These are phyloP conservation scores for Heliocidaris erythrogramma DNA, from an alignment of 35 echinoderm and acorn worm genomes.

Conservation along the genomic window DNA sequence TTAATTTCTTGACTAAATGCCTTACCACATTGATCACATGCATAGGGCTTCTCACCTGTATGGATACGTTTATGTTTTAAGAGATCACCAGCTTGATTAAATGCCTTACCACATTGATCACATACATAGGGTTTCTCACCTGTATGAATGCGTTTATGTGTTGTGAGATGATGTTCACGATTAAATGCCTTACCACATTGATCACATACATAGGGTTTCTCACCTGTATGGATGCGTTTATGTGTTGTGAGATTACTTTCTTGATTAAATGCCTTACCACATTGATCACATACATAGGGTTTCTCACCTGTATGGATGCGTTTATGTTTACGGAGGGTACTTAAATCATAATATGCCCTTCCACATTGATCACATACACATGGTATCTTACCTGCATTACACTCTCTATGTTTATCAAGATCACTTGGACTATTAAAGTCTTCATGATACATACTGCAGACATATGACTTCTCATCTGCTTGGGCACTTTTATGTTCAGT, in stretches of 20 bases:
- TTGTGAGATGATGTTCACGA: neutral
- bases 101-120: constrained; percentile 59
- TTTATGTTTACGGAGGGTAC: neutral
- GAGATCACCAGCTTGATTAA: neutral
- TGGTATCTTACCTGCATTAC: constrained; percentile 5
- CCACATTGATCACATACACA: constrained; percentile 28
- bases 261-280: neutral
- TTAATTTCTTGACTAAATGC: neutral
- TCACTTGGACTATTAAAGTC: neutral
- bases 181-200: constrained; percentile 68
- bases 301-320: constrained; percentile 12
- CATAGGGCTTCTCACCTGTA: constrained; percentile 26
- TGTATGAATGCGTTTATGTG: constrained; percentile 70
- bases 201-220: constrained; percentile 76
- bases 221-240: constrained; percentile 63
- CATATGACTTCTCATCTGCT: neutral
- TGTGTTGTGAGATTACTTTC: neutral
- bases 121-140: constrained; percentile 77
- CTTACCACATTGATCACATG: constrained; percentile 25
- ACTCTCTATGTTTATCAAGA: constrained; percentile 1
- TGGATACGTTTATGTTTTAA: neutral
- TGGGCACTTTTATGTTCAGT: neutral
- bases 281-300: constrained; percentile 8
- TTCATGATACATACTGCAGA: neutral
- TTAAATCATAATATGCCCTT: neutral